Conservation (phyloP, 53 echinoderm and acorn worm genomes). For the Holothuria scabra region DNA sequence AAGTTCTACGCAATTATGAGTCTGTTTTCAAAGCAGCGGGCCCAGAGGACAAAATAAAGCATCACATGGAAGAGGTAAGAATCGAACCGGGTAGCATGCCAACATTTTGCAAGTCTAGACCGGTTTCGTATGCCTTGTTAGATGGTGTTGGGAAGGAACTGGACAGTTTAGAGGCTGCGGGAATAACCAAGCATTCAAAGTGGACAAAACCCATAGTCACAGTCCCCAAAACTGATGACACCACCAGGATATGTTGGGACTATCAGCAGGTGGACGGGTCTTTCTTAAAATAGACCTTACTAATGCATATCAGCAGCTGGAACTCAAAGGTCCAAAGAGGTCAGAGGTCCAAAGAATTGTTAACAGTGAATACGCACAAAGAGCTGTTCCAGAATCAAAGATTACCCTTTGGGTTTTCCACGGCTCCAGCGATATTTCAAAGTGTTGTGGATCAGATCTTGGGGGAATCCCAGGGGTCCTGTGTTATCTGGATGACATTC, state of each 20-base stretch:
- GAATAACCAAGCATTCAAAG: constrained; percentile 2
- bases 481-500: constrained; percentile 48
- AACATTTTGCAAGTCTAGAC: constrained; percentile 20
- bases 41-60: constrained; percentile 5
- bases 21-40: not conserved
- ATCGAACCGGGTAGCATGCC: constrained; percentile 46
- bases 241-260: constrained; percentile 25
- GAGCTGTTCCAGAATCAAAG: not conserved
- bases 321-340: no score
- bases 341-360: not conserved
- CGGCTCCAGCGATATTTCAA: constrained; percentile 33
- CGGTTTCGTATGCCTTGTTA: constrained; percentile 24
- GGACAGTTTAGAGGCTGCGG: constrained; percentile 9
- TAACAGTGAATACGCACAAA: constrained; percentile 39
- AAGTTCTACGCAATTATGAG: no score
- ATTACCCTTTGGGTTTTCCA: constrained; percentile 55
- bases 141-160: constrained; percentile 17
- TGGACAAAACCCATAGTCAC: constrained; percentile 23
- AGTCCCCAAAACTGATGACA: constrained; percentile 29
- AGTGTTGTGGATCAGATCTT: not conserved
- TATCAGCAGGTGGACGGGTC: constrained; percentile 47
- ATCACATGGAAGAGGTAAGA: constrained; percentile 42
- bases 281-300: constrained; percentile 63
- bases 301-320: constrained; percentile 64
- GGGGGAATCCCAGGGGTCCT: constrained; percentile 22